These are phyloP conservation scores for Drosophila repleta DNA, from an alignment of 1,140 invertebrate species.

Conservation along the genomic window DNA sequence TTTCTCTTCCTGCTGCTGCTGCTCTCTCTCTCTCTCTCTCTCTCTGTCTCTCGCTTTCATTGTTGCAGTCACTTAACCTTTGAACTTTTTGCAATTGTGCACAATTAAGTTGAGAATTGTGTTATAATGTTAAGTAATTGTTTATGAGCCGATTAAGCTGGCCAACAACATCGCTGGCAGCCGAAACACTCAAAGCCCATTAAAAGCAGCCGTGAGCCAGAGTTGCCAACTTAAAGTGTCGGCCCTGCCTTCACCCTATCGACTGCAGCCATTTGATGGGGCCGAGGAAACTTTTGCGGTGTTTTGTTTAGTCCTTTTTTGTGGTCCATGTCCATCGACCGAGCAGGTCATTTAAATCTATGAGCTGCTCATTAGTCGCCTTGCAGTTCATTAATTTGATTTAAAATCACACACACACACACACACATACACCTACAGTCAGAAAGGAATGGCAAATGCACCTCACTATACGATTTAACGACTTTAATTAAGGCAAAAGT, in stretches of 20 bases:
- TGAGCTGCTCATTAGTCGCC: slow-evolving; percentile 68
- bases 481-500: slow-evolving; percentile 76
- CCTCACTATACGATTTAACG: slow-evolving; percentile 61
- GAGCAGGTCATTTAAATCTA: slow-evolving; percentile 66
- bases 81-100: slow-evolving; percentile 74
- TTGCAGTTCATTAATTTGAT: slow-evolving; percentile 75
- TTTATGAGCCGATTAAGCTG: slow-evolving; percentile 68
- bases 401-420: slow-evolving; percentile 46
- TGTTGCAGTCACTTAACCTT: slow-evolving; percentile 74
- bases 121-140: slow-evolving; percentile 78
- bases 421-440: slow-evolving; percentile 5
- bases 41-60: slow-evolving; percentile 15
- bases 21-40: slow-evolving; percentile 3
- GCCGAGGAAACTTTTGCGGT: neutral
- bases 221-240: slow-evolving; percentile 13
- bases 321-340: slow-evolving; percentile 22
- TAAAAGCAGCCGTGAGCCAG: slow-evolving; percentile 38
- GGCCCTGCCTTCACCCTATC: neutral
- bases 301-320: slow-evolving; percentile 29
- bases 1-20: slow-evolving; percentile 19
- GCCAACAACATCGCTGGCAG: slow-evolving; percentile 35
- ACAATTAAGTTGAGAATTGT: slow-evolving; percentile 71
- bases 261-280: neutral
- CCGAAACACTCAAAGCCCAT: slow-evolving; percentile 25
- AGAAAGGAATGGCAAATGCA: slow-evolving; percentile 5